These are phyloP conservation scores for Noctua fimbriata DNA, from an alignment of 2,888 invertebrate species.

Conservation along the genomic window DNA sequence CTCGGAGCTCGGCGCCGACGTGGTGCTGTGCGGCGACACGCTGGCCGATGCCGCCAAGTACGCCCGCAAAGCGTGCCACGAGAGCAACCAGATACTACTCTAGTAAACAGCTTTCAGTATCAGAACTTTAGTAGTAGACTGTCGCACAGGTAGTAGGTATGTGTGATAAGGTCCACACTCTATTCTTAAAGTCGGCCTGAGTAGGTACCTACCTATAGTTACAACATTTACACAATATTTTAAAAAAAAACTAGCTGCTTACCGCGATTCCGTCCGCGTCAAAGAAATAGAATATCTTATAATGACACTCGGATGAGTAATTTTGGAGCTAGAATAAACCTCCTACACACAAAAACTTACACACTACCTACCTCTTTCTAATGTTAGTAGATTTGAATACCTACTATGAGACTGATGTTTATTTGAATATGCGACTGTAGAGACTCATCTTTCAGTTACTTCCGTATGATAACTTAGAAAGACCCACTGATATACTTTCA, in stretches of 20 bases:
- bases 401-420: not conserved
- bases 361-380: not conserved
- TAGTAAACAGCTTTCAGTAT: slow-evolving; percentile 66
- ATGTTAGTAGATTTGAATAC: not conserved
- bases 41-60: slow-evolving; percentile 78
- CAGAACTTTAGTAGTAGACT: not conserved
- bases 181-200: not conserved
- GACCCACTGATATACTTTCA: slow-evolving; percentile 51
- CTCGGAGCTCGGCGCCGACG: slow-evolving; percentile 85
- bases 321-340: not conserved
- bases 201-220: too few relatives aligned
- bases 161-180: not conserved
- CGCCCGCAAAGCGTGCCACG: slow-evolving; percentile 78
- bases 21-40: slow-evolving; percentile 81
- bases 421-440: not conserved
- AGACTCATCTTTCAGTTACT: not conserved
- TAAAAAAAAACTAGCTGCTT: not conserved
- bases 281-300: not conserved
- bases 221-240: too few relatives aligned
- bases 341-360: not conserved
- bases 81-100: slow-evolving; percentile 75
- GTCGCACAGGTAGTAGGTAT: not conserved
- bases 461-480: not conserved
- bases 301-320: not conserved
- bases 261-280: too few relatives aligned